These are phyloP conservation scores for Nineta flava DNA, from an alignment of 2,888 invertebrate species.

Conservation along the genomic window DNA sequence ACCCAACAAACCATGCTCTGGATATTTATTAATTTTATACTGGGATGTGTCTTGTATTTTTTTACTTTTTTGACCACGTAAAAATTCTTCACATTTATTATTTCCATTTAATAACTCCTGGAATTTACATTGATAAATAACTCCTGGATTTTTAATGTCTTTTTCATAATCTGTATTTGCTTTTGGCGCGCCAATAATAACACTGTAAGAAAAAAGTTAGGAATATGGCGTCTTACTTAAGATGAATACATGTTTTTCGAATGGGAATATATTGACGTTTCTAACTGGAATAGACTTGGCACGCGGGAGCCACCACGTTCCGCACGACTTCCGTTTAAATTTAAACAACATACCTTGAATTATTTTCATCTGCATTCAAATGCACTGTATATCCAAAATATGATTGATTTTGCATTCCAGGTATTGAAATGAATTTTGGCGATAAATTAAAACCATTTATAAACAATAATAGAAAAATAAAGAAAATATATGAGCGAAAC, in stretches of 20 bases:
- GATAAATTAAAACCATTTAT: constrained; percentile 6
- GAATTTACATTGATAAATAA: constrained; percentile 30
- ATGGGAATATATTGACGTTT: too few species aligned
- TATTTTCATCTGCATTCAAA: not conserved
- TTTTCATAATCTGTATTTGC: constrained; percentile 30
- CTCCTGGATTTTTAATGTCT: constrained; percentile 31
- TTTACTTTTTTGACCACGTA: constrained; percentile 24
- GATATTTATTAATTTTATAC: too few species aligned
- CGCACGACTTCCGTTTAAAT: not conserved
- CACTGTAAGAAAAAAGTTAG: constrained; percentile 20
- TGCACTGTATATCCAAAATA: constrained; percentile 3
- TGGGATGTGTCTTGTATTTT: not conserved
- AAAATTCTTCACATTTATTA: not conserved
- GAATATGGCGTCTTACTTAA: not conserved
- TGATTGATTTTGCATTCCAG: not conserved
- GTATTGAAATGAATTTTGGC: constrained; percentile 7
- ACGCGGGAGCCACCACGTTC: too few species aligned
- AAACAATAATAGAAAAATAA: too few species aligned
- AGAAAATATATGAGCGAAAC: too few species aligned
- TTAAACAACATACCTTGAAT: not conserved
- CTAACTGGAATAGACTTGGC: too few species aligned
- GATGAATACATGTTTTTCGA: too few species aligned
- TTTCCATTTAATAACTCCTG: constrained; percentile 10
- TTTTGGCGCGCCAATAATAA: constrained; percentile 35
- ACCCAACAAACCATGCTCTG: too few species aligned